A percentile compares a stretch with the other conserved stretches of the same genome.
phyloP scores from a whole-genome alignment of 2,797 vertebrate genomes.

The Antrozous pallidus region DNA sequence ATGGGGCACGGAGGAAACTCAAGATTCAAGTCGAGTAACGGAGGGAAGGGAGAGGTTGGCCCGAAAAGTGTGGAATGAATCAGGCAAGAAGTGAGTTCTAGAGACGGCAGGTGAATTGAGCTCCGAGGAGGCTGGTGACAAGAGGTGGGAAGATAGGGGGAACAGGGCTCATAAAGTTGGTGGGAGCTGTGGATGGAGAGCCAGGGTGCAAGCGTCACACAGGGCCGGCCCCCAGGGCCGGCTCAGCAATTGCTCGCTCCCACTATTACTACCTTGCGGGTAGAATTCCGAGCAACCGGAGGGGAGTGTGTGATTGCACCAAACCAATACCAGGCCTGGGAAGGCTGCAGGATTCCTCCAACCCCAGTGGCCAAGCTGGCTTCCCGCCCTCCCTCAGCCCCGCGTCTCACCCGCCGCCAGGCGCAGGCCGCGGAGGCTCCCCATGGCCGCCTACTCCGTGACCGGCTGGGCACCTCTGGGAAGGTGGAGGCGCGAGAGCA shows the following conservation, averaged over 20 bases:
- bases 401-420: slow-evolving; percentile 74
- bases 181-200: background rate
- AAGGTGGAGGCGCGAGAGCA: fast-evolving
- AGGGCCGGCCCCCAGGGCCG: background rate
- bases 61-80: background rate
- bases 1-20: background rate
- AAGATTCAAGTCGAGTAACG: background rate
- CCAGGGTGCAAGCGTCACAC: background rate
- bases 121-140: background rate
- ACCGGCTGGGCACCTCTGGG: fast-evolving
- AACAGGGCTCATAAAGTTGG: background rate
- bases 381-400: slow-evolving; percentile 70
- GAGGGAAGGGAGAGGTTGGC: background rate
- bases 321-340: background rate
- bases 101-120: background rate
- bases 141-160: background rate
- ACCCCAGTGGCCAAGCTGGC: slow-evolving; percentile 30
- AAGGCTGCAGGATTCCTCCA: slow-evolving; percentile 80
- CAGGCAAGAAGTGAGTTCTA: background rate
- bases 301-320: background rate
- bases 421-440: slow-evolving; percentile 51
- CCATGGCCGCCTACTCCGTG: slow-evolving; percentile 48
- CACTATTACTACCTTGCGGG: background rate
- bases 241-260: background rate
- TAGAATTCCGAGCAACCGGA: background rate